phyloP scores from a whole-genome alignment of 53 echinoderm and acorn worm genomes.

The Holothuria scabra region DNA sequence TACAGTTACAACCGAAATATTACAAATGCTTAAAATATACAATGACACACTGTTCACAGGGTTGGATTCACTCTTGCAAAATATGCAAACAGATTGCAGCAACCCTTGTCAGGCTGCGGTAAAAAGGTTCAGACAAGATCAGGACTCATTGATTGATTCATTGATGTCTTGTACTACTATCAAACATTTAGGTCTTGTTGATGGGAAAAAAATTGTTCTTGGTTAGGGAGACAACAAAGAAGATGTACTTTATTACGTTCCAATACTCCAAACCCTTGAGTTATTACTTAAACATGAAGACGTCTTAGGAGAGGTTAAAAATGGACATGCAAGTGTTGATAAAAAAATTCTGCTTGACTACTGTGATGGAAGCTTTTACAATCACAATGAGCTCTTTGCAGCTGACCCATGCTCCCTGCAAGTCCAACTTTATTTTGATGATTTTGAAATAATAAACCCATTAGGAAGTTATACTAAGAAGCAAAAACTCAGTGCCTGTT shows the following conservation, averaged over 20 bases:
- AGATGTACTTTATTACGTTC: slow-evolving; percentile 52
- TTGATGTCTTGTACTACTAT: background rate
- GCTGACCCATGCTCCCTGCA: background rate
- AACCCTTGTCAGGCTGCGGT: background rate
- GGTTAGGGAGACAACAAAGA: slow-evolving; percentile 26
- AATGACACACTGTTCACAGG: background rate
- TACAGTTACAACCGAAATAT: slow-evolving; percentile 3
- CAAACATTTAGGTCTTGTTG: slow-evolving; percentile 41
- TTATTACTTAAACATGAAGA: slow-evolving; percentile 46
- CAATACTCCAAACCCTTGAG: slow-evolving; percentile 31
- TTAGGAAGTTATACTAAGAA: slow-evolving; percentile 50
- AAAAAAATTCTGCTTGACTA: slow-evolving; percentile 24
- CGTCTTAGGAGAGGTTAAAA: slow-evolving; percentile 51
- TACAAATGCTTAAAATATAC: slow-evolving; percentile 17
- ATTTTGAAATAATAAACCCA: slow-evolving; percentile 59
- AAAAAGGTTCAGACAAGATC: background rate
- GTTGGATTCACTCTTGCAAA: background rate
- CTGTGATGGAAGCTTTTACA: slow-evolving; percentile 47
- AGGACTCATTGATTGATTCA: too few relatives aligned
- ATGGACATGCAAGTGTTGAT: slow-evolving; percentile 32
- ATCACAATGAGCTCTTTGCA: slow-evolving; percentile 30
- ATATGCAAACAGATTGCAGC: background rate
- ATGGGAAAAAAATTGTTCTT: slow-evolving; percentile 42
- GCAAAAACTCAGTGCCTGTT: slow-evolving; percentile 54
- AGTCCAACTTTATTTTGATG: slow-evolving; percentile 60